These are phyloP conservation scores for Leptobrachium leishanense DNA, from an alignment of 2,113 vertebrate genomes.

Conservation along the genomic window DNA sequence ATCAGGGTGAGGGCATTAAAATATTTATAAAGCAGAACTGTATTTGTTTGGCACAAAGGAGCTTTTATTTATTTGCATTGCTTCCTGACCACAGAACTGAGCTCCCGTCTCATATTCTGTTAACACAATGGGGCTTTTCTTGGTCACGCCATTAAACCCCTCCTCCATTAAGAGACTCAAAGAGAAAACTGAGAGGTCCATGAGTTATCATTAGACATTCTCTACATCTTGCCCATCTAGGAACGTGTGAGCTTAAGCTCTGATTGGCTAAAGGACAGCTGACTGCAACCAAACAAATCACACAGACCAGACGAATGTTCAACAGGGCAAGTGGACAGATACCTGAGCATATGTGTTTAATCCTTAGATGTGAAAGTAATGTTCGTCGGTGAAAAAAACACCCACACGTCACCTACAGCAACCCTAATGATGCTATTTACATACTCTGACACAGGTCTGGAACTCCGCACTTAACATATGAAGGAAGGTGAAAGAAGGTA, in stretches of 20 bases:
- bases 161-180: neutral
- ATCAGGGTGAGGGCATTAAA: conserved; percentile 14
- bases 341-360: neutral
- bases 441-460: too few relatives aligned
- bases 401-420: too few relatives aligned
- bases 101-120: conserved; percentile 39
- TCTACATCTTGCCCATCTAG: neutral
- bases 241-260: neutral
- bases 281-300: too few relatives aligned
- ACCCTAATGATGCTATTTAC: too few relatives aligned
- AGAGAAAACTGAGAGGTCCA: neutral
- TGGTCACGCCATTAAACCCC: conserved; percentile 2
- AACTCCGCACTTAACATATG: too few relatives aligned
- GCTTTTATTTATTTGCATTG: conserved; percentile 32
- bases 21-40: conserved; percentile 33
- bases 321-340: neutral
- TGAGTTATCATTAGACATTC: neutral
- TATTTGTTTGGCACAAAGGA: conserved; percentile 19
- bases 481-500: too few relatives aligned
- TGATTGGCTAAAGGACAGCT: neutral
- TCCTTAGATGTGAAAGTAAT: neutral
- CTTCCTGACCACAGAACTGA: conserved; percentile 19
- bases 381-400: too few relatives aligned
- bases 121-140: conserved; percentile 39
- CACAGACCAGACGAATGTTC: neutral